These are phyloP conservation scores for Sarcophaga rosellei DNA, from an alignment of 2,888 invertebrate genomes.

Conservation along the genomic window DNA sequence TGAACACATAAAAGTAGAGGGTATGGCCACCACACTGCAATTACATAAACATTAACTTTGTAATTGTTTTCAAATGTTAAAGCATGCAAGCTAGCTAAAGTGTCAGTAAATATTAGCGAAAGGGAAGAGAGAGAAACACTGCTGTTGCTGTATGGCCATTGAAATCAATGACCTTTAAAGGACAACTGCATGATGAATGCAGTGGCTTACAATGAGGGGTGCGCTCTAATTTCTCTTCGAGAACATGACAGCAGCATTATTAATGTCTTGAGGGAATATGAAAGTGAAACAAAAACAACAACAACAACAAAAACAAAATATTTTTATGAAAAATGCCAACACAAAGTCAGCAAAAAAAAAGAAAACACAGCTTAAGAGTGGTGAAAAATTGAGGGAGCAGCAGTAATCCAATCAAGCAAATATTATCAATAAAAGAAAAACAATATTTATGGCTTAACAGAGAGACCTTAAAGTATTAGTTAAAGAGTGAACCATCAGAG, in stretches of 20 bases:
- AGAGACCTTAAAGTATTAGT: no score
- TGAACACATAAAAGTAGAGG: neutral
- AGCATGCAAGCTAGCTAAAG: no score
- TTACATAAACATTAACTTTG: neutral
- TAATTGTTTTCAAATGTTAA: neutral
- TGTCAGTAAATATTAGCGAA: neutral
- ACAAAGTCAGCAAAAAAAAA: neutral
- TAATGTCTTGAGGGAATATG: conserved; percentile 2
- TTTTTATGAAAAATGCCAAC: neutral
- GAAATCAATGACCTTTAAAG: conserved; percentile 6
- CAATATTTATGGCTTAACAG: neutral
- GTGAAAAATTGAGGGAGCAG: no score
- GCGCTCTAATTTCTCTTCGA: neutral
- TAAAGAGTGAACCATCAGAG: no score
- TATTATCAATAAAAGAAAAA: neutral
- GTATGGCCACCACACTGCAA: neutral
- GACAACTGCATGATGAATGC: conserved; percentile 14
- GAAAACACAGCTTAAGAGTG: neutral
- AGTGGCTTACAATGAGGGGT: neutral
- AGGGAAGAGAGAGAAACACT: neutral
- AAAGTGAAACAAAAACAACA: neutral
- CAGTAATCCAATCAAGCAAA: conserved; percentile 15
- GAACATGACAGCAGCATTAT: conserved; percentile 7
- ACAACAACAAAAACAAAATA: no score
- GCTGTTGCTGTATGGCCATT: neutral